Base-by-base conservation (phyloP, 2,797 vertebrate genomes). In the Enteromius paludinosus region DNA sequence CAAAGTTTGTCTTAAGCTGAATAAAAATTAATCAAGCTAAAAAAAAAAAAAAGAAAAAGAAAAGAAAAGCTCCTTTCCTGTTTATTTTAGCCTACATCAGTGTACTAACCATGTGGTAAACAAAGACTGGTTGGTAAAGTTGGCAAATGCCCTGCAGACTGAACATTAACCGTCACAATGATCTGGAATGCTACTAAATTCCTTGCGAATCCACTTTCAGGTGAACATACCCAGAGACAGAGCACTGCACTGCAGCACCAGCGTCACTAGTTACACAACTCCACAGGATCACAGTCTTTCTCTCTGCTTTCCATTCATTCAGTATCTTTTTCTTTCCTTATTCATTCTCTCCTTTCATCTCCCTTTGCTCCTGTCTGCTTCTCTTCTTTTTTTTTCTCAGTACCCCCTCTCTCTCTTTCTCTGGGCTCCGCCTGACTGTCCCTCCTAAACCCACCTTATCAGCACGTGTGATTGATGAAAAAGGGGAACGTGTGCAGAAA, bases 381-480 rank as follows among this genome's bases (percentile, higher is more conserved):
- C 70, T 47, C 20, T 45, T 10, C n/a, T 7, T 68, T 54, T 33
- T 20, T 73, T 62, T 17, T 62, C 64, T 15, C 74, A 52, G 68
- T 59, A 33, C 54, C 49, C 61, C 75, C 47, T 73, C 73, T 76
- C 69, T 79, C 69, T 72, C 73, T 68, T 64, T 72, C 49, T 81
- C 56, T 47, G 70, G 56, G 76, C 78, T 25, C 11, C 6, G 18
- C 77, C 11, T 52, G 18, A 49, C 71, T 69, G 62, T 81, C 83
- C 4, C 70, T 54, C 69, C 47, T 66, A 66, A 86, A 76, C 70
- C 43, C 73, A 47, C 82, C 82, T 80, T 82, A 84, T 86, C 83
- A 84, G 83, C 74, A 78, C 49, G 35, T 75, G 79, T 84, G 85
- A 86, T 86, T 84, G 83, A 84, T 86, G 83, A 86, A 84, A 85